Conservation (phyloP, 2,113 vertebrate species). For the Oxyruncus cristatus region DNA sequence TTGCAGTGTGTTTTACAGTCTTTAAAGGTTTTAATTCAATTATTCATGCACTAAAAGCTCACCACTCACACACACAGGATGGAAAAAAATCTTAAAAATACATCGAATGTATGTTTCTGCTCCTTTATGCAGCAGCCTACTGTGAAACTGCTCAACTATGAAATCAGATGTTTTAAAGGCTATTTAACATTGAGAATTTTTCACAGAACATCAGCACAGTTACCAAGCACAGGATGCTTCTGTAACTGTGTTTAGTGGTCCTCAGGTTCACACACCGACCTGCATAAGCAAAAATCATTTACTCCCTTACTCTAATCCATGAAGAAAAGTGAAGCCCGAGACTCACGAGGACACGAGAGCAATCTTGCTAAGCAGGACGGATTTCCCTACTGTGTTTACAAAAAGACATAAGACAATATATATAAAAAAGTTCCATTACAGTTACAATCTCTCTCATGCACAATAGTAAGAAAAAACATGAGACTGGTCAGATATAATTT, state of each 20-base stretch:
- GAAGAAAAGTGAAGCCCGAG: not conserved
- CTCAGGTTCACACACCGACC: not conserved
- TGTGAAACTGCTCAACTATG: not conserved
- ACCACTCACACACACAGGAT: not conserved
- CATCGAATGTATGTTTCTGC: not conserved
- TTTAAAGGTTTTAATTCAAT: not conserved
- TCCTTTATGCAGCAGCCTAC: not conserved
- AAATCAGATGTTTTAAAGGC: slow-evolving; percentile 47
- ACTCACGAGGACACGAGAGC: not conserved
- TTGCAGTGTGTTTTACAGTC: not conserved
- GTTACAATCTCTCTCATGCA: not conserved
- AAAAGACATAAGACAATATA: not conserved
- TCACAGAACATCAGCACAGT: not conserved
- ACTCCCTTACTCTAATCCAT: not conserved
- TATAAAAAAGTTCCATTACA: not conserved
- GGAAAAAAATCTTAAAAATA: not conserved
- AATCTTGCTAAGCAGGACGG: not conserved
- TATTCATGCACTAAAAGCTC: not conserved
- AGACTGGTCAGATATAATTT: not conserved
- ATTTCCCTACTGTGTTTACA: not conserved
- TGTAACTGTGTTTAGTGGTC: not conserved
- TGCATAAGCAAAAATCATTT: not conserved
- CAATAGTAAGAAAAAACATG: not conserved
- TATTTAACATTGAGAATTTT: slow-evolving; percentile 10
- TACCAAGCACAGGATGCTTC: not conserved